Percentiles rank a stretch among this genome's conserved stretches.
phyloP scores from a whole-genome alignment of 2,113 vertebrate genomes.

The Lethenteron camtschaticum region DNA sequence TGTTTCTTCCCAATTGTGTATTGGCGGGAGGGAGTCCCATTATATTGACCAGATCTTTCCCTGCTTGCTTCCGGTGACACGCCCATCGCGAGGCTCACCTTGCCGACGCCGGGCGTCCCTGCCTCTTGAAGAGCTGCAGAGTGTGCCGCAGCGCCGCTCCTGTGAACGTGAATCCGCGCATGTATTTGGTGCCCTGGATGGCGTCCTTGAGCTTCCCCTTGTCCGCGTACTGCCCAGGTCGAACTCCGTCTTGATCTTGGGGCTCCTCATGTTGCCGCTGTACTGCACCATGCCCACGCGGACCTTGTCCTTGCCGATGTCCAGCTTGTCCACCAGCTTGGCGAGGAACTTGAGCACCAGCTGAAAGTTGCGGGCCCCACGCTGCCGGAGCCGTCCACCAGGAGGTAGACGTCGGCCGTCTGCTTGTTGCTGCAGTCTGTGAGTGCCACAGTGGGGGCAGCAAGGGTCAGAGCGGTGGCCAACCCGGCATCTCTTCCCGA shows the following conservation, averaged over 20 bases:
- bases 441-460: neutral
- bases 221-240: neutral
- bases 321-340: constrained; percentile 22
- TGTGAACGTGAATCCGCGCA: neutral
- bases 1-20: too few species aligned
- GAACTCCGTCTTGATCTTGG: neutral
- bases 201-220: neutral
- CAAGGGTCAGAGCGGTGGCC: too few species aligned
- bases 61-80: too few species aligned
- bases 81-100: too few species aligned
- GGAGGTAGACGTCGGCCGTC: constrained; percentile 37
- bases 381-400: constrained; percentile 38
- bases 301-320: constrained; percentile 23
- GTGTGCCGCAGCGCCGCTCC: neutral
- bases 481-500: too few species aligned
- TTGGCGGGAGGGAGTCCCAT: too few species aligned
- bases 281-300: constrained; percentile 35
- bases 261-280: constrained; percentile 12
- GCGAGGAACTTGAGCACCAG: constrained; percentile 27
- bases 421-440: neutral
- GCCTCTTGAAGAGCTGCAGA: neutral
- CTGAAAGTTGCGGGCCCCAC: constrained; percentile 24
- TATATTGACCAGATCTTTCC: too few species aligned
- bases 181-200: neutral
- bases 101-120: too few species aligned